A percentile compares a stretch with the other conserved stretches of the same genome.
Evolutionary conservation across 2,113 vertebrate genomes (phyloP).

Genomic region (Daubentonia madagascariensis): DNA sequence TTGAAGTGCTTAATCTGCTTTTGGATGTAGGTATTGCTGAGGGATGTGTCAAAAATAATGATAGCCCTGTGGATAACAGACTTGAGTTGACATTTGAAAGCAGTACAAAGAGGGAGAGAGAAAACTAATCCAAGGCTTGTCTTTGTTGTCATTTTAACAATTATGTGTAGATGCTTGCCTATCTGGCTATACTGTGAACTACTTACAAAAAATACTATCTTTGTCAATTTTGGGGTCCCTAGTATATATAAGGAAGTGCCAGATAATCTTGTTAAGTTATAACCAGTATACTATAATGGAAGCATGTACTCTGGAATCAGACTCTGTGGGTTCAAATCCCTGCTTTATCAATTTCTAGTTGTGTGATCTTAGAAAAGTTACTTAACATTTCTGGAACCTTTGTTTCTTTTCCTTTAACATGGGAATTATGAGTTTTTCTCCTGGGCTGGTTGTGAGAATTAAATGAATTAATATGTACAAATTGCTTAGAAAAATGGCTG

Average conservation of each 20-base stretch:
- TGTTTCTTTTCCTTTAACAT: neutral
- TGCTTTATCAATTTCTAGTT: too few relatives aligned
- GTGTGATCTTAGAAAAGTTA: neutral
- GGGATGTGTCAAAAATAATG: neutral
- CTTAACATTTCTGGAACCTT: neutral
- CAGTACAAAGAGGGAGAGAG: neutral
- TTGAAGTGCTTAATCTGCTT: neutral
- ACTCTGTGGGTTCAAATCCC: neutral
- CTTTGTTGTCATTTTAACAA: neutral
- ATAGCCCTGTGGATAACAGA: neutral
- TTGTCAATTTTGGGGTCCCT: neutral
- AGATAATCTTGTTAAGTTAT: neutral
- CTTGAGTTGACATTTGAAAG: neutral
- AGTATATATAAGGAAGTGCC: neutral
- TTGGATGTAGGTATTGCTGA: neutral
- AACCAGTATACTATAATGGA: neutral
- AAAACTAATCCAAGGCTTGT: neutral
- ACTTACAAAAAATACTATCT: neutral
- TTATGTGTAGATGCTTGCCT: neutral
- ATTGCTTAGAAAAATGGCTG: neutral
- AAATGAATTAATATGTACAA: conserved; percentile 5
- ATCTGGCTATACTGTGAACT: neutral
- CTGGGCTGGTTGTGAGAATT: neutral
- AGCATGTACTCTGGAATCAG: neutral
- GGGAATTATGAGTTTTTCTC: neutral